These are phyloP conservation scores for Melanotaenia parkinsoni DNA, from an alignment of 2,797 vertebrate species.

Conservation along the genomic window DNA sequence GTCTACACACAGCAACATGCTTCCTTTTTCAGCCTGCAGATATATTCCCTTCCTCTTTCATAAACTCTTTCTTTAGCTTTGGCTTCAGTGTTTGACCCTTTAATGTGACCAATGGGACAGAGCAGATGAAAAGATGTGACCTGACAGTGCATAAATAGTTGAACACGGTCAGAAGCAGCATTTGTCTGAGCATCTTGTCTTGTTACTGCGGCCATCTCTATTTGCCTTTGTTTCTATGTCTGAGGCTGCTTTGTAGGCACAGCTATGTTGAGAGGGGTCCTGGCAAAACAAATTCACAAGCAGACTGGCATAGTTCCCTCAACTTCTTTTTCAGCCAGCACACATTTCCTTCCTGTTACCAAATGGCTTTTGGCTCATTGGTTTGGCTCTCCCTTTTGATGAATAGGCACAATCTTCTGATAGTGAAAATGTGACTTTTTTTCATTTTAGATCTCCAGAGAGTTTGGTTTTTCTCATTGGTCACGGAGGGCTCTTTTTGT, in stretches of 20 bases:
- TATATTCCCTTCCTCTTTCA: constrained; percentile 52
- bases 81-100: constrained; percentile 54
- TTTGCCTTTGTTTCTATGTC: constrained; percentile 40
- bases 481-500: background rate
- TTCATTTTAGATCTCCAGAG: background rate
- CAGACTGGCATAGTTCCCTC: constrained; percentile 29
- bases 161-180: constrained; percentile 39
- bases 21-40: constrained; percentile 46
- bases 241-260: constrained; percentile 53
- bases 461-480: constrained; percentile 10
- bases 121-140: constrained; percentile 40
- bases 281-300: constrained; percentile 39
- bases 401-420: constrained; percentile 22
- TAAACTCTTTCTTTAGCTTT: constrained; percentile 58
- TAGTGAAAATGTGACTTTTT: constrained; percentile 1
- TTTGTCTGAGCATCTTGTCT: constrained; percentile 22
- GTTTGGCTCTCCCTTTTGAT: constrained; percentile 26
- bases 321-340: constrained; percentile 13
- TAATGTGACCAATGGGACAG: constrained; percentile 50
- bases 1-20: constrained; percentile 15
- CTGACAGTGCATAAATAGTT: constrained; percentile 48
- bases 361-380: constrained; percentile 27
- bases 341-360: constrained; percentile 36
- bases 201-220: constrained; percentile 19
- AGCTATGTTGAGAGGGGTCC: constrained; percentile 57